Evolutionary conservation across 1,140 invertebrate species (phyloP).

Genomic region (Nasonia longicornis): DNA sequence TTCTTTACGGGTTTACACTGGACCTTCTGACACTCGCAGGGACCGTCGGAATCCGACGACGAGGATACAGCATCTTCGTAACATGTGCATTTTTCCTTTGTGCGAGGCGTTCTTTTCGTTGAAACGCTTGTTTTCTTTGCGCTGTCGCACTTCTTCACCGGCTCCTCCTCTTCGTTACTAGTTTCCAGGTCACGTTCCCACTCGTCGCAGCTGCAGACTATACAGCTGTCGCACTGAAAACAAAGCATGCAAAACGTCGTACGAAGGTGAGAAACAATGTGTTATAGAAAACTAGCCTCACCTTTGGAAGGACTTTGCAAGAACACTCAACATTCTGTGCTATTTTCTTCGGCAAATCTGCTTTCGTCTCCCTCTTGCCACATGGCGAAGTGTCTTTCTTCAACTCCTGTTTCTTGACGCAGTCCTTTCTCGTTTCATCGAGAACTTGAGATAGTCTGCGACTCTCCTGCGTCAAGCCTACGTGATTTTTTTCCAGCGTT

Average conservation of each 20-base stretch:
- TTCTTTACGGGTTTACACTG: background rate
- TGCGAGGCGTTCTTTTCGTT: background rate
- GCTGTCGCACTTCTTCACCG: background rate
- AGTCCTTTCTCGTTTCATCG: background rate
- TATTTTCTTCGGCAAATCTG: background rate
- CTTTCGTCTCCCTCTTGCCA: background rate
- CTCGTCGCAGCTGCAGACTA: constrained; percentile 38
- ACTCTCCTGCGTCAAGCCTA: constrained; percentile 8
- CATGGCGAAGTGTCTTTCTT: background rate
- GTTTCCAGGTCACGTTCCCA: constrained; percentile 36
- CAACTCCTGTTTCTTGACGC: background rate
- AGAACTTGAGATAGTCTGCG: constrained; percentile 19
- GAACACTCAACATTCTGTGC: background rate
- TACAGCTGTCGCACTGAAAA: constrained; percentile 45
- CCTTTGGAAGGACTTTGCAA: background rate
- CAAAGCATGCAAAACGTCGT: background rate
- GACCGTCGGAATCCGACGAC: constrained; percentile 22
- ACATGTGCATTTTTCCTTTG: background rate
- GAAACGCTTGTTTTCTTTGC: background rate
- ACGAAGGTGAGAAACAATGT: background rate
- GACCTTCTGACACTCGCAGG: background rate
- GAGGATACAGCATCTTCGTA: background rate
- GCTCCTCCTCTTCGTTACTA: background rate
- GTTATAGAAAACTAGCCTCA: background rate
- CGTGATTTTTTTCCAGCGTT: constrained; percentile 31